A percentile compares a stretch with the other conserved stretches of the same genome.
phyloP scores from a whole-genome alignment of 2,113 vertebrate genomes.

The Hippolais icterina region DNA sequence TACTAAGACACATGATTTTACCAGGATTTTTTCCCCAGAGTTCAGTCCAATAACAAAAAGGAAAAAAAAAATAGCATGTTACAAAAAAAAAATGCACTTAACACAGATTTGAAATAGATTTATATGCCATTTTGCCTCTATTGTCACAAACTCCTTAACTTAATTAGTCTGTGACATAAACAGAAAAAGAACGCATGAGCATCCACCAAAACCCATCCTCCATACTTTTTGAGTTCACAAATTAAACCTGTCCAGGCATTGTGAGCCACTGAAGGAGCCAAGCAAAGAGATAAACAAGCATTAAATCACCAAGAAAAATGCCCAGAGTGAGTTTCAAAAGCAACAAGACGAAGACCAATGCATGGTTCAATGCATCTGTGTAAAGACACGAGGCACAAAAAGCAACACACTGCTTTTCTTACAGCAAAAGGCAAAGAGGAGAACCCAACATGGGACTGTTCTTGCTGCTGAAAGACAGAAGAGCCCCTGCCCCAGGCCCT shows the following conservation, averaged over 20 bases:
- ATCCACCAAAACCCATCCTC: not conserved
- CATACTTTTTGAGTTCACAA: not conserved
- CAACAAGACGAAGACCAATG: not conserved
- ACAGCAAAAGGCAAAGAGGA: not conserved
- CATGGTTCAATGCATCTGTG: accelerated
- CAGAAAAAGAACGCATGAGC: not conserved
- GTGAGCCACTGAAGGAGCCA: not conserved
- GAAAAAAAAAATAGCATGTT: not conserved
- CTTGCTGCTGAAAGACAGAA: not conserved
- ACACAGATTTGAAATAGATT: not conserved
- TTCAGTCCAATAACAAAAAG: not conserved
- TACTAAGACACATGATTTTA: not conserved
- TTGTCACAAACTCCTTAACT: not conserved
- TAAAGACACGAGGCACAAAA: not conserved
- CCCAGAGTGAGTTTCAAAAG: not conserved
- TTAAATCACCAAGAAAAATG: not conserved
- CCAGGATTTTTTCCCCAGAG: not conserved
- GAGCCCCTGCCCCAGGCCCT: not conserved
- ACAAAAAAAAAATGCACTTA: not conserved
- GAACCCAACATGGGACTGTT: not conserved
- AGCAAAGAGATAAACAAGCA: not conserved
- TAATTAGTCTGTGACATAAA: not conserved
- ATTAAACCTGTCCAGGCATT: not conserved
- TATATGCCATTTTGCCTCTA: not conserved
- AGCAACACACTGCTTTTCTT: not conserved